Evolutionary conservation across 92 coral and sea anemone species (phyloP), one percentile per base, ranked within the genome.

Genomic region (Bergia puertoricense): DNA sequence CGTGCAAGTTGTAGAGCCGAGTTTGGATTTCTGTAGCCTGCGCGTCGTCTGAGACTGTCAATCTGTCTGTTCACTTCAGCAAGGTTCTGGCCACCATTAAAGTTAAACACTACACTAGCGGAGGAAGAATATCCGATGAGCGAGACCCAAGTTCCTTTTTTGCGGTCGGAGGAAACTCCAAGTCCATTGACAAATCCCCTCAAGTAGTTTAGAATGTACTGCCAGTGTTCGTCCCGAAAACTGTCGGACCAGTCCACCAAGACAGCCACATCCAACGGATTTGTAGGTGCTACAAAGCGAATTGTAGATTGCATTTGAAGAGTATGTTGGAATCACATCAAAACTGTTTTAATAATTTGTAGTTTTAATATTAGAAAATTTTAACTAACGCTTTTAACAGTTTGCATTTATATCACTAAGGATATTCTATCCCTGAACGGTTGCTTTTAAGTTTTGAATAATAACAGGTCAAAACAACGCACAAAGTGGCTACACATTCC

Each of bases 161-260:
- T 76, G 2, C 80, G 80, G 18, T 92, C 85, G 36, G 87, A 65
- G 79, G 87, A 84, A 15, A 84, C 57, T 13, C 83, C 81, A 5
- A 93, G 90, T 38, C 84, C 50, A 54, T 93, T 91, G 23, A 93
- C 87, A 85, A 91, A 91, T 86, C 86, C 85, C 42, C 91, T 89
- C 78, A 94, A 56, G 74, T 84, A 94, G 83, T 84, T 87, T 76
- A 90, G 79, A n/a, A 93, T 87, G 50, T 82, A 84, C 41, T 80
- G 82, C 98, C 98, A 94, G 81, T 93, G 77, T 14, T 85, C 80
- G 59, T 88, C 45, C 82, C 90, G 87, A 79, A 94, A 93, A 40
- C 92, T 91, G 18, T 92, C 83, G n/a, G 97, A 91, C 67, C 95
- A 94, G 89, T 94, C 98, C 7, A 89, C 95, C 57, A 93, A 85